Conservation (phyloP, 64 coral and sea anemone species). For the Porites lutea region DNA sequence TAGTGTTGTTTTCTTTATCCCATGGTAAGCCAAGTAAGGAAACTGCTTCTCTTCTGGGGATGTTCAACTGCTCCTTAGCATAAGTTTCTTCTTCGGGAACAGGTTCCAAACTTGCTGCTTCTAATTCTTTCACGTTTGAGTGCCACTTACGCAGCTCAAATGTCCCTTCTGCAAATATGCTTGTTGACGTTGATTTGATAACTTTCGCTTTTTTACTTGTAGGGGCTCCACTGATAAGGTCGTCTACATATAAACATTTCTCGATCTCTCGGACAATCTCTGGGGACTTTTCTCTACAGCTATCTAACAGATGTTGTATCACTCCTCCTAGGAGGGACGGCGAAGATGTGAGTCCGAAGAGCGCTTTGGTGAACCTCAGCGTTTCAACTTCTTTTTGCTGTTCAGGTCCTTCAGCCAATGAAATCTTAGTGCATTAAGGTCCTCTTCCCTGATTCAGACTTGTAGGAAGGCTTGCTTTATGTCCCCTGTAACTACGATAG, state of each 20-base stretch:
- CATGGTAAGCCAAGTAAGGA: constrained; percentile 21
- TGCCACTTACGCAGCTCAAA: constrained; percentile 38
- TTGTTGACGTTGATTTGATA: constrained; percentile 13
- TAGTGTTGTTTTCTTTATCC: constrained; percentile 10
- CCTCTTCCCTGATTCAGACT: too few species aligned
- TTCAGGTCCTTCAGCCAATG: too few species aligned
- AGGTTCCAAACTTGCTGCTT: too few species aligned
- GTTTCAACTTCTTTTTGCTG: neutral
- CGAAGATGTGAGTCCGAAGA: neutral
- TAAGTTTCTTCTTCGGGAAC: neutral
- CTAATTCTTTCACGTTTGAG: neutral
- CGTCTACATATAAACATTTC: constrained; percentile 37
- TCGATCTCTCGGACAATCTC: constrained; percentile 16
- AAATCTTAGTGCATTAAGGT: too few species aligned
- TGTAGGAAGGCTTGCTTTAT: too few species aligned
- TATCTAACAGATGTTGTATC: neutral
- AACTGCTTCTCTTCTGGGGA: neutral
- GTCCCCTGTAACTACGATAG: neutral
- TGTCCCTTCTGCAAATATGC: constrained; percentile 38
- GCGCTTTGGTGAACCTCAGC: neutral
- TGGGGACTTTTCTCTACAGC: neutral
- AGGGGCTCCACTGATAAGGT: neutral
- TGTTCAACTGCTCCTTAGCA: constrained; percentile 20
- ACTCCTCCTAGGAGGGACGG: neutral
- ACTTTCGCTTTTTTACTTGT: neutral